Conservation (phyloP, 2,113 vertebrate species). For the Glaucidium brasilianum region DNA sequence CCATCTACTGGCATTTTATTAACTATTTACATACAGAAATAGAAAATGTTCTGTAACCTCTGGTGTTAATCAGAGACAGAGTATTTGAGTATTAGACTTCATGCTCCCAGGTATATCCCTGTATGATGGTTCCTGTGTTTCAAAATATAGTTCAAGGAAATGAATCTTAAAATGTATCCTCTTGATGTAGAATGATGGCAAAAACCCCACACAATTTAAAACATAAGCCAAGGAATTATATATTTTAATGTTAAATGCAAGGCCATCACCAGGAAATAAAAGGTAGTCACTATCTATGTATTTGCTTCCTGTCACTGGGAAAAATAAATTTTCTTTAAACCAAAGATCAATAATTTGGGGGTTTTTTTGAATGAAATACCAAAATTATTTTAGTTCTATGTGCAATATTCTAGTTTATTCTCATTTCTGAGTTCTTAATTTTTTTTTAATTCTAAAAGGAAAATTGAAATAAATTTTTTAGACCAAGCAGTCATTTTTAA, state of each 20-base stretch:
- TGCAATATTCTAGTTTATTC: neutral
- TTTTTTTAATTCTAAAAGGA: neutral
- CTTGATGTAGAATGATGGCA: neutral
- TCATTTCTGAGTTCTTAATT: neutral
- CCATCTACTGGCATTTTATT: constrained; percentile 41
- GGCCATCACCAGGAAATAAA: neutral
- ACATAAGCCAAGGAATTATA: neutral
- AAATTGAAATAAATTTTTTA: neutral
- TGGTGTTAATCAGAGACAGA: neutral
- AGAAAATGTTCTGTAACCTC: neutral
- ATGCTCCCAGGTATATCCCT: neutral
- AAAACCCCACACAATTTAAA: neutral
- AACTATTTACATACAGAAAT: neutral
- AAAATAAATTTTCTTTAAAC: neutral
- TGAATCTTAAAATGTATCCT: neutral
- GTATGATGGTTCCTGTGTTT: neutral
- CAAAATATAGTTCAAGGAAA: neutral
- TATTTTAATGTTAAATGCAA: neutral
- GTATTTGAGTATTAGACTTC: neutral
- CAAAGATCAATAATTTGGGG: fast-evolving
- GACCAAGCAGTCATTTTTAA: neutral
- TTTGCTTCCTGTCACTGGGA: neutral
- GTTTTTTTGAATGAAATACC: neutral
- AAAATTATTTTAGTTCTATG: neutral
- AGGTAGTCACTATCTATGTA: neutral